Evolutionary conservation across 2,113 vertebrate species (phyloP).

Genomic region (Daubentonia madagascariensis): DNA sequence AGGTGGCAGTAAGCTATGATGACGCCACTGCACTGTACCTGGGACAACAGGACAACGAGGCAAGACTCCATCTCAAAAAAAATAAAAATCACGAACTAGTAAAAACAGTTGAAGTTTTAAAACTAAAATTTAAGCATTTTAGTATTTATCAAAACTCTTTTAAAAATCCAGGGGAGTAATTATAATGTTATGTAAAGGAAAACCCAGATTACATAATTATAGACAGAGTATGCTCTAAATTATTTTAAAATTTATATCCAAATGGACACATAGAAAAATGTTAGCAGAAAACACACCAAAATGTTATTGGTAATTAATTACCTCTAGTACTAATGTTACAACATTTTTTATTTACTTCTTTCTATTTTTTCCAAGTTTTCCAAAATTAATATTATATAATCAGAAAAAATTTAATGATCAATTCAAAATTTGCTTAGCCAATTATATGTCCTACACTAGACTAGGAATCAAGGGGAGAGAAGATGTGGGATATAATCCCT

Average conservation of each 20-base stretch:
- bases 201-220: not conserved
- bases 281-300: not conserved
- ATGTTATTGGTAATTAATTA: not conserved
- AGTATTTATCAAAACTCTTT: constrained; percentile 1
- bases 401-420: not conserved
- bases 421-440: constrained; percentile 21
- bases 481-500: not conserved
- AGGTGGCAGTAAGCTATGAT: too few species aligned
- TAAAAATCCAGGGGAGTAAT: not conserved
- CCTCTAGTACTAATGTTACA: not conserved
- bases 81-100: not conserved
- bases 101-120: not conserved
- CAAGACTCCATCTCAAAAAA: too few species aligned
- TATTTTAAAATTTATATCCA: constrained; percentile 30
- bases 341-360: not conserved
- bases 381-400: constrained; percentile 12
- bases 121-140: constrained; percentile 16
- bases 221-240: not conserved
- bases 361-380: not conserved
- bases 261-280: not conserved
- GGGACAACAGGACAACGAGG: too few species aligned
- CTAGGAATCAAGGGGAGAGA: not conserved
- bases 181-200: not conserved
- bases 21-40: too few species aligned
- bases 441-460: not conserved